Base-by-base conservation (phyloP, 2,888 invertebrate species). In the Drymonia ruficornis region DNA sequence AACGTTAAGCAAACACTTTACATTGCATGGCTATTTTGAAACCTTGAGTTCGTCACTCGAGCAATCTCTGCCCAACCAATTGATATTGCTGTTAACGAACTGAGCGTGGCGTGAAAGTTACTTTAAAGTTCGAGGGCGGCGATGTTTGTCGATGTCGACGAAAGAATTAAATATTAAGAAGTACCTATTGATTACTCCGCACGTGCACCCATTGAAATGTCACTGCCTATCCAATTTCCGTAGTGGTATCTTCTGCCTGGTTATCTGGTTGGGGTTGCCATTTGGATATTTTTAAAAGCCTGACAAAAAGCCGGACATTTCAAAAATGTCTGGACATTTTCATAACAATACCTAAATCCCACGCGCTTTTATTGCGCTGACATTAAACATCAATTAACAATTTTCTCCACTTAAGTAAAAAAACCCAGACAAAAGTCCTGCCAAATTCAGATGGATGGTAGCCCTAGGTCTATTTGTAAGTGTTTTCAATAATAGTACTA, bases 111-210 rank as follows among this genome's bases (percentile, higher is more conserved):
- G 60, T 60, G 60, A 71, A 71, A 64, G 61, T 61, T 58, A 46
- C 55, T 53, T 56, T 62, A 71, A 78, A 81, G 67, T 76, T 78
- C 72, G 70, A 77, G 75, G 76, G 67, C 75, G 47, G 4, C 54
- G 19, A 44, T 57, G 63, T 68, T 70, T 67, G 63, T 69, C 50
- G 63, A 58, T 67, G 63, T 69, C 50, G 63, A 58, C 40, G 42
- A 58, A 61, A 55, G 60, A 59, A 67, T 23, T n/a, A 23, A 23
- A 23, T 63, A 55, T 83, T 78, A 69, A 77, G 60, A 64, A 74
- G 56, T 63, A n/a, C n/a, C n/a, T n/a, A 74, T 76, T 73, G 71
- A 80, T 74, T 65, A 59, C 52, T 59, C 55, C 65, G 56, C 67
- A 73, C 76, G 74, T 76, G 75, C 66, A 73, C 61, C 61, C 55